Conservation (phyloP, 53 echinoderm and acorn worm species). For the Henricia sp. region DNA sequence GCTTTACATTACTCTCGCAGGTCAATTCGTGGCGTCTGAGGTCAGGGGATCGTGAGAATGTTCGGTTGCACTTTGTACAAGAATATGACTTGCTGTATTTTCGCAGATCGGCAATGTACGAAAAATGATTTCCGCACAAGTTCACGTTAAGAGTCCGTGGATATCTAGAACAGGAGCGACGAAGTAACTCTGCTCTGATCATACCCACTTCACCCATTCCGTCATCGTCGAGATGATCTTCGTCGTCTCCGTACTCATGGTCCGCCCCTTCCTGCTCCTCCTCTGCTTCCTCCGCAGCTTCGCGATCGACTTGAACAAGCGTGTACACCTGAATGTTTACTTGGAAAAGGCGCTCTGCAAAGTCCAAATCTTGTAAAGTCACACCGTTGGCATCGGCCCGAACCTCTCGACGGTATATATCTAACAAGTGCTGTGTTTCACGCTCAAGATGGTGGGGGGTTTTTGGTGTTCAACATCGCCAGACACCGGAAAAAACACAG, state of each 20-base stretch:
- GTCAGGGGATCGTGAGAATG: background rate
- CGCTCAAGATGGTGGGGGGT: background rate
- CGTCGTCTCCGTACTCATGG: background rate
- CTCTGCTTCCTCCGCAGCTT: background rate
- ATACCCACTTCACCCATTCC: background rate
- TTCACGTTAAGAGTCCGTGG: background rate
- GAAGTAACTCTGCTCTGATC: background rate
- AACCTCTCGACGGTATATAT: background rate
- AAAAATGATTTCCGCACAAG: slow-evolving; percentile 8
- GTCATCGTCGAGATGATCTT: background rate
- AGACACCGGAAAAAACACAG: slow-evolving; percentile 9
- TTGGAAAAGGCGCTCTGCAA: background rate
- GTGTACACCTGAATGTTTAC: background rate
- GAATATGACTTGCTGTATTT: slow-evolving; percentile 6
- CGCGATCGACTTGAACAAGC: background rate
- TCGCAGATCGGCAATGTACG: slow-evolving; percentile 27
- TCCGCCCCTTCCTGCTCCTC: background rate
- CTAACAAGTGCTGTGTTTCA: background rate
- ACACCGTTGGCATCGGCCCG: background rate
- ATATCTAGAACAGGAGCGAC: background rate
- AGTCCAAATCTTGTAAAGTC: background rate
- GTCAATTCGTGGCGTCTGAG: slow-evolving; percentile 46
- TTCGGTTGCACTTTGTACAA: slow-evolving; percentile 11
- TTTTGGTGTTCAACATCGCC: background rate
- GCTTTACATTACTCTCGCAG: slow-evolving; percentile 44